Percentiles rank a stretch among this genome's conserved stretches.
Conservation (phyloP, 2,113 vertebrate genomes). For the Furnarius figulus region DNA sequence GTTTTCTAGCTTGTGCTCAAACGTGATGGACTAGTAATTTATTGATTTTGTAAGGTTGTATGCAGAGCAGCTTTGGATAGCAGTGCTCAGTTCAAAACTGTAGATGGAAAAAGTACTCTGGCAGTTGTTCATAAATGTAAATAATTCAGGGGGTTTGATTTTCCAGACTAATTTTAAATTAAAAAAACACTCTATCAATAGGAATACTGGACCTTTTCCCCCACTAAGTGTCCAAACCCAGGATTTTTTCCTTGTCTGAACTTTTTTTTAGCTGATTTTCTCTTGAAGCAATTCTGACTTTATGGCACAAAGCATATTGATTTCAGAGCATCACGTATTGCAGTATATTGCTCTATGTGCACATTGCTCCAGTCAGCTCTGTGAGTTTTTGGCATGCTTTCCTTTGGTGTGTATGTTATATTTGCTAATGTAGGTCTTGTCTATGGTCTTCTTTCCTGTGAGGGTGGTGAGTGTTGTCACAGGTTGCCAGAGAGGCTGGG, state of each 20-base stretch:
- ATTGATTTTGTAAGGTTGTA: background rate
- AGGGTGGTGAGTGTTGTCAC: background rate
- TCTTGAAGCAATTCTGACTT: background rate
- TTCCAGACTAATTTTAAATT: background rate
- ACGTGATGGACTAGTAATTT: background rate
- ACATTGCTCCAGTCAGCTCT: background rate
- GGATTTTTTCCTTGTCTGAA: background rate
- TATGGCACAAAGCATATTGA: background rate
- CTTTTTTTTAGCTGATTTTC: background rate
- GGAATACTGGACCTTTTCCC: background rate
- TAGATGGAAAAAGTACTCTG: background rate
- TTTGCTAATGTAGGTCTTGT: fast-evolving
- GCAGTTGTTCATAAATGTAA: background rate
- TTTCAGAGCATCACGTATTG: background rate
- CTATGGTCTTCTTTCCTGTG: background rate
- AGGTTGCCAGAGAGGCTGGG: background rate
- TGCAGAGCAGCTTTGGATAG: background rate
- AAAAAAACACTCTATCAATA: background rate
- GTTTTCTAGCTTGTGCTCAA: background rate
- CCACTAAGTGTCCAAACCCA: background rate
- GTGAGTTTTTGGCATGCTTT: background rate
- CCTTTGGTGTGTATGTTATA: background rate
- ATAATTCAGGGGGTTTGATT: background rate
- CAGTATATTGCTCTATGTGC: background rate
- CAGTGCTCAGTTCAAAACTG: background rate